Evolutionary conservation across 2,888 invertebrate genomes (phyloP), one percentile per base, ranked within the genome.

Genomic region (Conomelus anceps): DNA sequence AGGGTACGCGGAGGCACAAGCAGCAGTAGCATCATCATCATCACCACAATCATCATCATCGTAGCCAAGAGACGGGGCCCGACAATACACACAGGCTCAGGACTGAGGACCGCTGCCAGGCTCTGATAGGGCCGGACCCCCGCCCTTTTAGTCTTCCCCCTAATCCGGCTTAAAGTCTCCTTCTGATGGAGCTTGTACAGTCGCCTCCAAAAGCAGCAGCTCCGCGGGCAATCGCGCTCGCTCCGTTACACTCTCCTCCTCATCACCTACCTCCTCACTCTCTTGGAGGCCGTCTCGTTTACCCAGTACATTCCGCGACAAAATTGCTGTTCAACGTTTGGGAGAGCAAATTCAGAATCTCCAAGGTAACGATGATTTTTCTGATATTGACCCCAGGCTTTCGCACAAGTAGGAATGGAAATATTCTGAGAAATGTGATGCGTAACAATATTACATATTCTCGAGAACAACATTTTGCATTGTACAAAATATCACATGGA

Each of bases 151-250:
- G 86, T 86, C 86, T 86, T 86, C 26, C 29, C 26, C 86, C 86
- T 89, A 90, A 90, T 90, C 90, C 90, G 90, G 90, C 90, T 90
- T 90, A 90, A 87, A 85, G 90, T 90, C 90, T 86, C 90, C 89
- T 90, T 89, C 90, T 90, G 90, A 90, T 90, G 90, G 90, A 89
- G 84, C 89, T 88, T 29, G 90, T 89, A 89, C 89, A 89, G 88
- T 89, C 89, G 88, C 88, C 29, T 85, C 24, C 86, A 86, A 86
- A 86, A 86, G 63, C 63, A 86, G 63, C 63, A 63, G 63, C 63
- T 63, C 63, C 63, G 41, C 41, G 63, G 63, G 63, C 63, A 63
- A 63, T 63, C 63, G 63, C 63, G 63, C 63, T 63, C 63, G 63
- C 63, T 63, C 63, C 63, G 63, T 63, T 63, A 63, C 63, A 63